Conservation (phyloP, 2,797 vertebrate genomes). For the Cirrhinus molitorella region DNA sequence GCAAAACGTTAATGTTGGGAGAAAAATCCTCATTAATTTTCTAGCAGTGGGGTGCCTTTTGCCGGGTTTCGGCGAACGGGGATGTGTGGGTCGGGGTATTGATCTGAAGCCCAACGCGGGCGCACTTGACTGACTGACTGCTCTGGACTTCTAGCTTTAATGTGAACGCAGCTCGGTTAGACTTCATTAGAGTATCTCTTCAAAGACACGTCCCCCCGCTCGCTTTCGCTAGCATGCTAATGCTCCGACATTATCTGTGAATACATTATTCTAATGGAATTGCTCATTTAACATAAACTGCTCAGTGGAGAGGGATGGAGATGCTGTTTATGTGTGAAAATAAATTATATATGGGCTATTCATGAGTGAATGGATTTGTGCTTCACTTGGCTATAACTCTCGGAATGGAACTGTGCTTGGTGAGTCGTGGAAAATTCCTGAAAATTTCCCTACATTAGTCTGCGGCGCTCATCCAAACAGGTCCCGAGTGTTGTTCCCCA, state of each 20-base stretch:
- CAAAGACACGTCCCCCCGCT: conserved; percentile 38
- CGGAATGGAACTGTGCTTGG: conserved; percentile 7
- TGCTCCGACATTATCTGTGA: conserved; percentile 51
- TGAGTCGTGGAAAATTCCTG: conserved; percentile 15
- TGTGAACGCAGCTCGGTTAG: conserved; percentile 30
- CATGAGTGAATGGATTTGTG: conserved; percentile 33
- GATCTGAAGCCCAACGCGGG: conserved; percentile 50
- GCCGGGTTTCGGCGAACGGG: conserved; percentile 37
- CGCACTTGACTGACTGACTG: conserved; percentile 42
- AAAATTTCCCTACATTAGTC: conserved; percentile 37
- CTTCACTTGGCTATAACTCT: conserved; percentile 8
- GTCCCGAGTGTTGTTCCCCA: conserved; percentile 32
- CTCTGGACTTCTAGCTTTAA: conserved; percentile 55
- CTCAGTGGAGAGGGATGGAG: conserved; percentile 31
- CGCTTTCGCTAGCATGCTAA: conserved; percentile 40
- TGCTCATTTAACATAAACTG: conserved; percentile 48
- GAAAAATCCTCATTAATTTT: conserved; percentile 61
- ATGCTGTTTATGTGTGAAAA: conserved; percentile 37
- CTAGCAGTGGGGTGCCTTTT: conserved; percentile 56
- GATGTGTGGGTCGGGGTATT: conserved; percentile 47
- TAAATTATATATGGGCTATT: conserved; percentile 46
- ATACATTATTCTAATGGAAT: conserved; percentile 52
- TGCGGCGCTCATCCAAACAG: conserved; percentile 18
- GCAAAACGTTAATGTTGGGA: conserved; percentile 57
- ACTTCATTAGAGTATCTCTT: conserved; percentile 53